phyloP scores from a whole-genome alignment of 1,140 invertebrate genomes.

The Cyclargus thomasi region DNA sequence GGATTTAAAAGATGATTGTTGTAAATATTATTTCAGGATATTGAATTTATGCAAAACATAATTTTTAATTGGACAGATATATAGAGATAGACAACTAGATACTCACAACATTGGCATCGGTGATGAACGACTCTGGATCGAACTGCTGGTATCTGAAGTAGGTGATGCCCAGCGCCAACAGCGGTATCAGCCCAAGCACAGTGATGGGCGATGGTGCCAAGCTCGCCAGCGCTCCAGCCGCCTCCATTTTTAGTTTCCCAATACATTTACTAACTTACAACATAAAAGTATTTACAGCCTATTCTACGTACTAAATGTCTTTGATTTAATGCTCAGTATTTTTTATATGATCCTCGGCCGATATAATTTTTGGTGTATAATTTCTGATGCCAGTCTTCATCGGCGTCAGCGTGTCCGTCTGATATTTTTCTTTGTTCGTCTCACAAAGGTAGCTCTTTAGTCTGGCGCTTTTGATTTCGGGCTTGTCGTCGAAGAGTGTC shows the following conservation, averaged over 20 bases:
- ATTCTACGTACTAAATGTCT: conserved; percentile 49
- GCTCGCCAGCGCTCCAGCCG: conserved; percentile 67
- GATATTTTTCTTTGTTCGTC: conserved; percentile 67
- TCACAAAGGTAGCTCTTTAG: conserved; percentile 78
- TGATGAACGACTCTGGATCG: conserved; percentile 87
- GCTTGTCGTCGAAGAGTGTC: conserved; percentile 62
- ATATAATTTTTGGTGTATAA: conserved; percentile 80
- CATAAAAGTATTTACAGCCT: conserved; percentile 53
- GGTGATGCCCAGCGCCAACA: conserved; percentile 86
- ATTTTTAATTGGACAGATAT: background rate
- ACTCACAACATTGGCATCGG: conserved; percentile 82
- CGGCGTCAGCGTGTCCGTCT: conserved; percentile 40
- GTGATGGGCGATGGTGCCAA: conserved; percentile 68
- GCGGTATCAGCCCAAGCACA: conserved; percentile 84
- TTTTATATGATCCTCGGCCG: conserved; percentile 65
- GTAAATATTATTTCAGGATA: too few relatives aligned
- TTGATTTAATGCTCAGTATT: conserved; percentile 53
- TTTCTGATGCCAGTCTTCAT: conserved; percentile 78
- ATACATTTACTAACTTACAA: conserved; percentile 53
- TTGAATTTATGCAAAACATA: too few relatives aligned
- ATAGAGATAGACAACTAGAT: conserved; percentile 4
- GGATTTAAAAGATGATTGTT: too few relatives aligned
- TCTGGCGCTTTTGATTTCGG: conserved; percentile 77
- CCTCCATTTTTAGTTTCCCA: conserved; percentile 55
- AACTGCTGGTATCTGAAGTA: conserved; percentile 86